Base-by-base conservation (phyloP, 1,140 invertebrate species). In the Orius laevigatus region DNA sequence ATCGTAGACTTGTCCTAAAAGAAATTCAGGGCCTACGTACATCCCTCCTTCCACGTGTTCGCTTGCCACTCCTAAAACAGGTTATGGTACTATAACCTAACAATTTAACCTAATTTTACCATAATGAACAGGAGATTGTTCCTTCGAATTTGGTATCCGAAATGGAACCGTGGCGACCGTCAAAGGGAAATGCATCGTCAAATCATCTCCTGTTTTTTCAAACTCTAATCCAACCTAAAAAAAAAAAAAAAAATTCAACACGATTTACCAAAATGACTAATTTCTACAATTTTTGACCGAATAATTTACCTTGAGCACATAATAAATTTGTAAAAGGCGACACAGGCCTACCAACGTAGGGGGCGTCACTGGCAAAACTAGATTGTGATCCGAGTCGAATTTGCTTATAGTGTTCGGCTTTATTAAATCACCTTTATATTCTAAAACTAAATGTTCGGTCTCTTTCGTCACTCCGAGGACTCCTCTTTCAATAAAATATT, bases 1-100 rank as follows among this genome's bases (percentile, higher is more conserved):
- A 62, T 86, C 83, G 61, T 86, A 87, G 3, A 86, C 84, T 62
- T 86, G 79, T 2, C 82, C 83, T 6, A 85, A 60, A 32, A 84
- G 72, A 61, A 87, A 86, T 63, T 86, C 83, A 0, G 82, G 81
- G 14, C 81, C 82, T 25, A 84, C 78, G 65, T 86, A 86, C 60
- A 76, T 75, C 0, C 84, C 84, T 12, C 82, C 84, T 65, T 85
- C 83, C 0, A 84, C 80, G 55, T 81, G 74, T 14, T 77, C 72
- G 43, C 69, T 72, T 8, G 78, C 78, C 31, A 73, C 69, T 57
- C 82, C 81, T 84, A 60, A 11, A 64, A 64, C 55, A 48, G 44
- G 53, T 51, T 33, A 18, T 8, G 36, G 12, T 34, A 25, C 50
- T n/a, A n/a, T n/a, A n/a, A n/a, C n/a, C n/a, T n/a, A n/a, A n/a